Evolutionary conservation across 2,888 invertebrate genomes (phyloP).

Genomic region (Adelphocoris suturalis): DNA sequence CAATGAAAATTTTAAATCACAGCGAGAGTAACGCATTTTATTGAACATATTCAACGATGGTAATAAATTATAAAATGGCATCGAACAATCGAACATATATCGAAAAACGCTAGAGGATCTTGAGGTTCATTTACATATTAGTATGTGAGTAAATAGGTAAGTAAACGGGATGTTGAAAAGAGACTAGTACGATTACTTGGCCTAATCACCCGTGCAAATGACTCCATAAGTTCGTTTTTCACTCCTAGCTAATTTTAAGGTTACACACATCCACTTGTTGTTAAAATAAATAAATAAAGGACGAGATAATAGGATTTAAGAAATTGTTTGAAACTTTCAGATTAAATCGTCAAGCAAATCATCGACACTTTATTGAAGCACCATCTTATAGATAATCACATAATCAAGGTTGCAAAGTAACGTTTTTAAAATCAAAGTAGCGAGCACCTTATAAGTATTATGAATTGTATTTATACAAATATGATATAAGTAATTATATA

Average conservation of each 20-base stretch:
- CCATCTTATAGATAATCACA: constrained; percentile 56
- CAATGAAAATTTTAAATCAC: constrained; percentile 40
- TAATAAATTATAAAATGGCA: constrained; percentile 47
- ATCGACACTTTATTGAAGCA: constrained; percentile 68
- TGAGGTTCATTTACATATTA: constrained; percentile 1
- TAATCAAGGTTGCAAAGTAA: constrained; percentile 47
- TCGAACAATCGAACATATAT: constrained; percentile 4
- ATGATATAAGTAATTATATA: constrained; percentile 53
- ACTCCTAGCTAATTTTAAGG: not conserved
- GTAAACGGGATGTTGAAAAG: constrained; percentile 8
- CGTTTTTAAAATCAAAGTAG: constrained; percentile 53
- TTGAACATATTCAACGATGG: constrained; percentile 36
- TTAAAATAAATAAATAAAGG: not conserved
- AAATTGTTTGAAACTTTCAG: constrained; percentile 4
- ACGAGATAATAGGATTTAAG: constrained; percentile 38
- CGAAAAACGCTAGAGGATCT: not conserved
- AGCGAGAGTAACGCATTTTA: constrained; percentile 50
- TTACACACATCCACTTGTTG: not conserved
- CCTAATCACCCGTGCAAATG: constrained; percentile 7
- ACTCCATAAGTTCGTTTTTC: not conserved
- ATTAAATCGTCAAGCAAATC: constrained; percentile 70
- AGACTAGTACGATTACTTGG: constrained; percentile 11
- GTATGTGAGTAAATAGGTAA: constrained; percentile 17
- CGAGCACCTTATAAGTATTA: constrained; percentile 68
- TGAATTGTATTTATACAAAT: constrained; percentile 62